Evolutionary conservation across 2,888 invertebrate species (phyloP).

Genomic region (Phymatocera aterrima): DNA sequence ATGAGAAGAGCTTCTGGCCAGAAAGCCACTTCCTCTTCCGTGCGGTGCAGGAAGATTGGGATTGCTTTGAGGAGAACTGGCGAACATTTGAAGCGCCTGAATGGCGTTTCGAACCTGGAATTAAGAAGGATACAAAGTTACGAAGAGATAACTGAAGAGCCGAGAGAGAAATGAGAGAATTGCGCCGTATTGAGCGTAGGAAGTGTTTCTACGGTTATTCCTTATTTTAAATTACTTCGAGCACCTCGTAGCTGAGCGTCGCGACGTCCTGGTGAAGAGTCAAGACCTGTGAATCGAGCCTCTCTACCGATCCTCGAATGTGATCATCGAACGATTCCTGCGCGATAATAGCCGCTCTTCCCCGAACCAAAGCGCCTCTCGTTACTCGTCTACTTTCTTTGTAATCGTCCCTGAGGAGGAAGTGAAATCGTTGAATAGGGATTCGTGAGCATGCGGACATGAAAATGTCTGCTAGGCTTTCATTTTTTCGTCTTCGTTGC

Average conservation of each 20-base stretch:
- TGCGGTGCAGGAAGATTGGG: constrained; percentile 83
- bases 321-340: constrained; percentile 69
- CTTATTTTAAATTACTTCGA: background rate
- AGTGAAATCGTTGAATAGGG: too few species aligned
- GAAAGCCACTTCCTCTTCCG: constrained; percentile 73
- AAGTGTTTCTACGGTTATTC: background rate
- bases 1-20: constrained; percentile 89
- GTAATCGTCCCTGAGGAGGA: constrained; percentile 66
- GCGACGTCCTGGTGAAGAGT: constrained; percentile 91
- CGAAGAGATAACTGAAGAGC: too few species aligned
- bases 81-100: constrained; percentile 89
- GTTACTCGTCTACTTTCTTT: constrained; percentile 61
- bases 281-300: constrained; percentile 88
- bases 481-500: too few species aligned
- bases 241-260: constrained; percentile 87
- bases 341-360: constrained; percentile 60
- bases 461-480: too few species aligned
- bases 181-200: background rate
- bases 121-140: background rate
- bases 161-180: constrained; percentile 35
- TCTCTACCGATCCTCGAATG: constrained; percentile 78
- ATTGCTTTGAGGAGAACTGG: constrained; percentile 89
- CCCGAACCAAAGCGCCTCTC: constrained; percentile 61
- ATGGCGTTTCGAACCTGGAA: constrained; percentile 87
- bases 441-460: too few species aligned